These are phyloP conservation scores for Hylomyscus alleni DNA, from an alignment of 2,797 vertebrate genomes.

Conservation along the genomic window DNA sequence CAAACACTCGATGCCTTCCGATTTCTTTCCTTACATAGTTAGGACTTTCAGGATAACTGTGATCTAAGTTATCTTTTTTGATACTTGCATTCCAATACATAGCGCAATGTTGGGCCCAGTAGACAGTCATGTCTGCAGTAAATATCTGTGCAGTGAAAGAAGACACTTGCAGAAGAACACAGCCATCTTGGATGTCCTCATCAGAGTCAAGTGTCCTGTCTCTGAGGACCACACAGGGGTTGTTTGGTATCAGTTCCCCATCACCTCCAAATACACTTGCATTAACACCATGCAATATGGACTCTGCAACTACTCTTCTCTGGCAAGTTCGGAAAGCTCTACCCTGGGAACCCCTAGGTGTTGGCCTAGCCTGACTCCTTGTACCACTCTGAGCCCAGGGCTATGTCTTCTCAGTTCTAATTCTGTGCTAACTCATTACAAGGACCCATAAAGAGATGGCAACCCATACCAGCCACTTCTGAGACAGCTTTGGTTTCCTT, in stretches of 20 bases:
- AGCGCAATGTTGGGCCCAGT: rapidly evolving
- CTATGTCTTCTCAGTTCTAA: background rate
- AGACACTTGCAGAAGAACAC: background rate
- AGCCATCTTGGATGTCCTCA: background rate
- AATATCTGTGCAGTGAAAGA: background rate
- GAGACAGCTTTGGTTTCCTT: background rate
- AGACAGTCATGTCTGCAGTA: background rate
- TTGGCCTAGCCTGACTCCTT: background rate
- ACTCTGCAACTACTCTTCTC: background rate
- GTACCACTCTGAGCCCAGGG: background rate
- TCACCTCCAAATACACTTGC: background rate
- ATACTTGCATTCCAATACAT: background rate
- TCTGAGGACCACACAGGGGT: rapidly evolving
- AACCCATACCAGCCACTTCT: background rate
- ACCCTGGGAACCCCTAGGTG: too few species aligned
- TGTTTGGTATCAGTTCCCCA: too few species aligned
- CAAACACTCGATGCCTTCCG: background rate
- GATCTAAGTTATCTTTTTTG: background rate
- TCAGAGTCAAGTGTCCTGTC: background rate
- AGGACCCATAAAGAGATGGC: background rate
- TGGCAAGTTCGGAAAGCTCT: background rate
- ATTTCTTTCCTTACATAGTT: background rate
- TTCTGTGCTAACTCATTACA: background rate
- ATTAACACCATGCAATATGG: background rate
- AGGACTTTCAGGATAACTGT: background rate